Percentiles rank a stretch among this genome's conserved stretches.
These are phyloP conservation scores for Folsomia candida DNA, from an alignment of 2,888 invertebrate genomes.

Conservation along the genomic window DNA sequence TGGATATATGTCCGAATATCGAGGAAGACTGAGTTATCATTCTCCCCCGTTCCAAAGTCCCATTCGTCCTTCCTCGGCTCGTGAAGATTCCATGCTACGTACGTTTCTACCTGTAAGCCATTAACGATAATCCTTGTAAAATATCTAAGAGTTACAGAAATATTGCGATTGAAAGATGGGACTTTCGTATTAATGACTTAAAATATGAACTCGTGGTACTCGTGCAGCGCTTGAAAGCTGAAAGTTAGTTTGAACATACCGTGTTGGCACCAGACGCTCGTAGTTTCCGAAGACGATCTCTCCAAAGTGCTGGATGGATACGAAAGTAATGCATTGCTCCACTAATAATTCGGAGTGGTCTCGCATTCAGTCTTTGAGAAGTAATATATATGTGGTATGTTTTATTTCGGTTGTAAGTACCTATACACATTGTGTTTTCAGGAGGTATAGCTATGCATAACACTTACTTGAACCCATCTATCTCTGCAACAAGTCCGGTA, in stretches of 20 bases:
- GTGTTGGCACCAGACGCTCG: constrained; percentile 59
- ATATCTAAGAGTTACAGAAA: no score
- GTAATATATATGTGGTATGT: background rate
- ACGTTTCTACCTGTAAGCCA: constrained; percentile 45
- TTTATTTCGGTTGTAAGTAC: background rate
- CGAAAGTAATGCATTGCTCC: constrained; percentile 61
- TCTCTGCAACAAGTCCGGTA: constrained; percentile 52
- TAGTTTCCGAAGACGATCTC: constrained; percentile 58
- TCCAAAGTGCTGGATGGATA: constrained; percentile 58
- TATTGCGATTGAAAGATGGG: no score
- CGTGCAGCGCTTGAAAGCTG: background rate
- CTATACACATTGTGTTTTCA: constrained; percentile 2
- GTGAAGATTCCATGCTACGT: constrained; percentile 56
- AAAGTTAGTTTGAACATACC: background rate
- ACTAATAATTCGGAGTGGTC: constrained; percentile 56
- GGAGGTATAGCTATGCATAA: background rate
- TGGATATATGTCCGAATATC: constrained; percentile 54
- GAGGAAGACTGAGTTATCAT: constrained; percentile 52
- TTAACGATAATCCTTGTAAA: no score
- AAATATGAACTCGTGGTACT: no score
- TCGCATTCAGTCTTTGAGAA: constrained; percentile 55
- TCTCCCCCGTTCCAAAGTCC: constrained; percentile 53
- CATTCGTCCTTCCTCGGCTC: constrained; percentile 54
- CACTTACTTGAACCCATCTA: constrained; percentile 52
- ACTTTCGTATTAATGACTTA: no score